Conservation (phyloP, 2,113 vertebrate species). For the Anhinga anhinga region DNA sequence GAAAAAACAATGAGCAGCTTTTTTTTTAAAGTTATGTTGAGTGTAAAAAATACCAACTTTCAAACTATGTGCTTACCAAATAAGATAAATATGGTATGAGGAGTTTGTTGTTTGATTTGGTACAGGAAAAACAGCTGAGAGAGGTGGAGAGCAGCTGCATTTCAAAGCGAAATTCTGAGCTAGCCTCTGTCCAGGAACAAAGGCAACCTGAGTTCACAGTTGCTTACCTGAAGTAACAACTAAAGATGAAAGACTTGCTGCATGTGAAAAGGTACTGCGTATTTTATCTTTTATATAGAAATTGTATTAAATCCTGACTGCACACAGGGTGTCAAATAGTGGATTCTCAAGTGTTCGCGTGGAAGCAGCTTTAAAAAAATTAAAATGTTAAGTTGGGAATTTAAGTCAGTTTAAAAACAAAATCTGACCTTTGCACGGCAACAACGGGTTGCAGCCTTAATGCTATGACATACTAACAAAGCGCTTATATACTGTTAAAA, state of each 20-base stretch:
- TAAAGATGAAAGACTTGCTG: neutral
- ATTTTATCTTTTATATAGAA: neutral
- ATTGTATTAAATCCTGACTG: neutral
- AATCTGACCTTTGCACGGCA: neutral
- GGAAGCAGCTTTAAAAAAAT: neutral
- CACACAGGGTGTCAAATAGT: neutral
- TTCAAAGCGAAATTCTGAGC: conserved; percentile 22
- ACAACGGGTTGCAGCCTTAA: neutral
- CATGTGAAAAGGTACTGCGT: neutral
- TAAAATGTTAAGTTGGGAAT: neutral
- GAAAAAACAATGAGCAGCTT: neutral
- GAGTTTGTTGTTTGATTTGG: neutral
- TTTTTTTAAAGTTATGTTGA: rapidly evolving
- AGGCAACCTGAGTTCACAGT: neutral
- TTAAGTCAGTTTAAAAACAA: neutral
- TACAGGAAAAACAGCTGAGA: conserved; percentile 5
- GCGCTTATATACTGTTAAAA: neutral
- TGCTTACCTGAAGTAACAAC: neutral
- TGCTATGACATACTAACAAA: neutral
- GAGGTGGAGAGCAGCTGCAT: neutral
- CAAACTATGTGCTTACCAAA: neutral
- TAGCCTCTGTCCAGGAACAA: neutral
- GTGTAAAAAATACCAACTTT: neutral
- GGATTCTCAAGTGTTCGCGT: neutral
- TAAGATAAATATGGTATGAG: neutral